Conservation (phyloP, 2,888 invertebrate genomes). For the Emmelina monodactyla region DNA sequence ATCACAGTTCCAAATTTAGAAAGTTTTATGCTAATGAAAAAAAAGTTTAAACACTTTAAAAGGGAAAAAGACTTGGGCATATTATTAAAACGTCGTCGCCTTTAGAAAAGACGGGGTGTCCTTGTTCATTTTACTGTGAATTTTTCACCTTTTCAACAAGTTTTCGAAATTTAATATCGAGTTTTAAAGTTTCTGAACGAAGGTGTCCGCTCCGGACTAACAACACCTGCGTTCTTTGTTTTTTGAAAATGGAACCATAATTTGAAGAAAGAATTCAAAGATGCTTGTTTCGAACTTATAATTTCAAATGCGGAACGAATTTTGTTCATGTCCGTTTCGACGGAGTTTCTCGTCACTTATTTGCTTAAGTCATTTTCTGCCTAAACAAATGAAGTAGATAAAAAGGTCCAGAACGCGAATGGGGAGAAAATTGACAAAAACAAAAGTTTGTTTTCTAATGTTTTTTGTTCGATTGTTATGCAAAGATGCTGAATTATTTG, state of each 20-base stretch:
- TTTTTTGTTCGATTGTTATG: slow-evolving; percentile 23
- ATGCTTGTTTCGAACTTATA: slow-evolving; percentile 7
- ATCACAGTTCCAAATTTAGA: neutral
- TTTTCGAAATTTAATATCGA: slow-evolving; percentile 16
- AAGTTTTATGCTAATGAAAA: slow-evolving; percentile 7
- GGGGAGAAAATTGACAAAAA: slow-evolving; percentile 6
- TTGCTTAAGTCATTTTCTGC: neutral
- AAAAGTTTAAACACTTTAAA: slow-evolving; percentile 8
- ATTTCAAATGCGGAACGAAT: neutral
- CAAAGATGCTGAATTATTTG: slow-evolving; percentile 12
- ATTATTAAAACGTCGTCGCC: slow-evolving; percentile 16
- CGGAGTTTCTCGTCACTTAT: neutral
- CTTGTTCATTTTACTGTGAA: slow-evolving; percentile 14
- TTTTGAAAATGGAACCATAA: neutral
- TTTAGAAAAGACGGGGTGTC: slow-evolving; percentile 9
- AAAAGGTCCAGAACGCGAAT: neutral
- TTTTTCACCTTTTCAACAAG: slow-evolving; percentile 13
- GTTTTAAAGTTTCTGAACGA: slow-evolving; percentile 9
- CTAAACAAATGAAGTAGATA: neutral
- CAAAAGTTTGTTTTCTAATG: slow-evolving; percentile 10
- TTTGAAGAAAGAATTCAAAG: too few species aligned
- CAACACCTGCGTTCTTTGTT: neutral
- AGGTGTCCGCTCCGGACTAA: neutral
- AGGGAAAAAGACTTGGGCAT: slow-evolving; percentile 12
- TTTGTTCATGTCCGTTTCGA: neutral